Conservation (phyloP, 2,113 vertebrate genomes). For the Osmerus mordax region DNA sequence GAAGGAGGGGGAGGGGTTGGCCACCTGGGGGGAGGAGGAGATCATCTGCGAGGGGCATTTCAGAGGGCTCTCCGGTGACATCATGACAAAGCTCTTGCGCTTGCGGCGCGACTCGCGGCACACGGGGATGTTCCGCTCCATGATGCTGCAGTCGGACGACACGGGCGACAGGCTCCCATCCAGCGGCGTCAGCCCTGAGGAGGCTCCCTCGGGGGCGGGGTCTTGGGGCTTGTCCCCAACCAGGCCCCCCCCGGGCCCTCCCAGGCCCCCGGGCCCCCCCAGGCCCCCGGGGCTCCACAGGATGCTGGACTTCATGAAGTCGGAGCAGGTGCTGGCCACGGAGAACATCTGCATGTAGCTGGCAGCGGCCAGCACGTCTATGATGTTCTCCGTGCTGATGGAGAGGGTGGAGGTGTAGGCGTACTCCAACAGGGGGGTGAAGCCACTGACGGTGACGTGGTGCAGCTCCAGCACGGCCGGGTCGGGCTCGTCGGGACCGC, state of each 20-base stretch:
- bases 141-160: constrained; percentile 94
- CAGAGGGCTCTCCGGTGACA: constrained; percentile 91
- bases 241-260: constrained; percentile 67
- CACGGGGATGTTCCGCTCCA: constrained; percentile 88
- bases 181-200: constrained; percentile 81
- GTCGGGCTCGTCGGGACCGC: constrained; percentile 79
- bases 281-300: constrained; percentile 81
- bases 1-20: constrained; percentile 89
- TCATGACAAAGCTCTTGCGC: constrained; percentile 90
- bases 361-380: constrained; percentile 93
- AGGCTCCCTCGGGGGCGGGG: constrained; percentile 78
- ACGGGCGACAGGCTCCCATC: constrained; percentile 94
- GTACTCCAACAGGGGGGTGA: constrained; percentile 93
- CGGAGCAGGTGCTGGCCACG: constrained; percentile 95
- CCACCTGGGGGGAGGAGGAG: constrained; percentile 88
- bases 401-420: constrained; percentile 96
- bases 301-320: constrained; percentile 99
- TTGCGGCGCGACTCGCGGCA: constrained; percentile 92
- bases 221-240: constrained; percentile 29
- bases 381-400: constrained; percentile 98
- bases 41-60: constrained; percentile 88
- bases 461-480: constrained; percentile 93
- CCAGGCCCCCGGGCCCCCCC: constrained; percentile 65
- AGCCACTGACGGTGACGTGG: constrained; percentile 95
- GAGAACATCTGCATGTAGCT: constrained; percentile 99